Evolutionary conservation across 2,888 invertebrate species (phyloP), one percentile per base, ranked within the genome.

Genomic region (Nipponacmea schrenckii): DNA sequence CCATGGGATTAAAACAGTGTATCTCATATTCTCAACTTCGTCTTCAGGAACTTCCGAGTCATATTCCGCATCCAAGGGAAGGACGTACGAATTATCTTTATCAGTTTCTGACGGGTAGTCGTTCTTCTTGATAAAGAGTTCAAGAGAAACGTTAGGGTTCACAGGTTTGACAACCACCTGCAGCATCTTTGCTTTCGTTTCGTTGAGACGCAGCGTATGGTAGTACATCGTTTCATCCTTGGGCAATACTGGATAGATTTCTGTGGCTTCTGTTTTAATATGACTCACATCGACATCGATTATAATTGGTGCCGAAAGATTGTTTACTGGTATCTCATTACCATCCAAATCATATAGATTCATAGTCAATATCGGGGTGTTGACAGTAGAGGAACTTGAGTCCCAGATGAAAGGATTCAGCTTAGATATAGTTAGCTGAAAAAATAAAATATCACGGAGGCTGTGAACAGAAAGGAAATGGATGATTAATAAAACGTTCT

Each of bases 341-440:
- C 80, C 80, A 10, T 74, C 69, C 45, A 72, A 68, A 62, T 79
- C 77, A 68, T 79, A 77, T 12, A 82, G 64, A 27, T 76, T 76
- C 44, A 83, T 44, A 45, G 79, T 79, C 50, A 82, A 62, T 14
- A 82, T 79, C 17, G 79, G 72, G 1, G 81, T 77, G 24, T 77
- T 78, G 46, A 83, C 74, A 10, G 68, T 70, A 17, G 69, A 68
- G 27, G 82, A 79, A 63, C 79, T 79, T 31, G 66, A 50, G 65
- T 79, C 80, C 82, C 82, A 82, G 1, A 79, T 70, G 72, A 73
- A 83, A 1, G 82, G 80, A 65, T 83, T 83, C 7, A 73, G 72
- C 31, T 73, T 71, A 45, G 76, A 75, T 26, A 76, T 79, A 12
- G 81, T 62, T 15, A 81, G 71, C 82, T 82, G 68, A 3, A 73